Evolutionary conservation across 2,113 vertebrate genomes (phyloP).

Genomic region (Seriola rivoliana): DNA sequence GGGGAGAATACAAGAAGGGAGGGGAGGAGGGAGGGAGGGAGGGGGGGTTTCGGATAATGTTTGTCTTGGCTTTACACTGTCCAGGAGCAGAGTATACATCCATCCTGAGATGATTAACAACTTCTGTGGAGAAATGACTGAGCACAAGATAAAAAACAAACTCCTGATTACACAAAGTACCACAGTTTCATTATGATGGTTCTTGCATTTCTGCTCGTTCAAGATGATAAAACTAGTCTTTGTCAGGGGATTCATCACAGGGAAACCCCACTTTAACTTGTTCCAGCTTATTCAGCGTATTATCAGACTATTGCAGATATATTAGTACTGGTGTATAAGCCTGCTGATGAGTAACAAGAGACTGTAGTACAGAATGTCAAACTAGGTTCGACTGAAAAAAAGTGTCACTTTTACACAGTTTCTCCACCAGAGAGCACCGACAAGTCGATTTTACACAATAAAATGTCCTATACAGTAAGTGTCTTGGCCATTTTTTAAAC

Average conservation of each 20-base stretch:
- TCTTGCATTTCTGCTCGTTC: not conserved
- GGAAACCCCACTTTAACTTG: not conserved
- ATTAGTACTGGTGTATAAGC: no score
- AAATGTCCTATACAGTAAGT: not conserved
- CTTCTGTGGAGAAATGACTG: not conserved
- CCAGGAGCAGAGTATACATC: slow-evolving; percentile 32
- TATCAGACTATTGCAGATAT: not conserved
- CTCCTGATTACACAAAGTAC: not conserved
- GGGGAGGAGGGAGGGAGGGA: not conserved
- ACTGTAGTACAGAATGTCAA: no score
- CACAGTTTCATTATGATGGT: not conserved
- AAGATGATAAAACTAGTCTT: no score
- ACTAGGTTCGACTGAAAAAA: no score
- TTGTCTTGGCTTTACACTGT: slow-evolving; percentile 23
- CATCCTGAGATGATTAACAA: not conserved
- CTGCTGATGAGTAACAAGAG: no score
- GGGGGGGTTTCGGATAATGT: slow-evolving; percentile 6
- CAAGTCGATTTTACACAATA: not conserved
- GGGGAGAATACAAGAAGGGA: slow-evolving; percentile 24
- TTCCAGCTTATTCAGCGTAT: not conserved
- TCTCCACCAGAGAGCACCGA: not conserved
- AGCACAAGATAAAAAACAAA: slow-evolving; percentile 9
- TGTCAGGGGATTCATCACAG: not conserved
- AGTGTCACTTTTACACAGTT: not conserved
- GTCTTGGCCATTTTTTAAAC: not conserved